Evolutionary conservation across 2,797 vertebrate genomes (phyloP).

Genomic region (Halcyon leucocephala): DNA sequence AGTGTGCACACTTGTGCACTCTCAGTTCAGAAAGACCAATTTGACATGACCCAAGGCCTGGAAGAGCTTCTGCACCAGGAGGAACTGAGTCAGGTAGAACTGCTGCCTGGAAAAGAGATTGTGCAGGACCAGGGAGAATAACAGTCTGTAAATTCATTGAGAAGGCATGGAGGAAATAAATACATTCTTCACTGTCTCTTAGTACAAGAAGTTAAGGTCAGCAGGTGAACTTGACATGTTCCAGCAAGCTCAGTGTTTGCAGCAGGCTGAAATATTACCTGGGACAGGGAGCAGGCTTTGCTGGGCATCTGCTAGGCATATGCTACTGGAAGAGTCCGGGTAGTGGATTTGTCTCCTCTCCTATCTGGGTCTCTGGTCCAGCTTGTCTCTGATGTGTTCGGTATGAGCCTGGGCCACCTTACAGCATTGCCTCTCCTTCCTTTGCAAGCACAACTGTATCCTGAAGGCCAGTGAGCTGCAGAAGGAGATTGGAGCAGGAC

Average conservation of each 20-base stretch:
- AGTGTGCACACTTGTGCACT: accelerated
- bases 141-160: background rate
- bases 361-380: background rate
- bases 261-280: background rate
- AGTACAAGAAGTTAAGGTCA: background rate
- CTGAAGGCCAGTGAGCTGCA: background rate
- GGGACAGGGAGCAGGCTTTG: background rate
- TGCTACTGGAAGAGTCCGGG: background rate
- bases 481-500: background rate
- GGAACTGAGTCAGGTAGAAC: background rate
- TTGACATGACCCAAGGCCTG: background rate
- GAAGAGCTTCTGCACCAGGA: background rate
- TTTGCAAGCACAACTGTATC: background rate
- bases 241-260: background rate
- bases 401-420: background rate
- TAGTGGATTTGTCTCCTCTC: background rate
- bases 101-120: background rate
- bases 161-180: background rate
- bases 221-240: background rate
- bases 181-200: background rate
- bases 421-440: background rate
- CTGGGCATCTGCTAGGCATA: background rate
- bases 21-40: background rate
- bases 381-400: background rate
- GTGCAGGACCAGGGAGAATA: background rate